Evolutionary conservation across 1,140 invertebrate species (phyloP), one percentile per base, ranked within the genome.

Genomic region (Wasmannia auropunctata): DNA sequence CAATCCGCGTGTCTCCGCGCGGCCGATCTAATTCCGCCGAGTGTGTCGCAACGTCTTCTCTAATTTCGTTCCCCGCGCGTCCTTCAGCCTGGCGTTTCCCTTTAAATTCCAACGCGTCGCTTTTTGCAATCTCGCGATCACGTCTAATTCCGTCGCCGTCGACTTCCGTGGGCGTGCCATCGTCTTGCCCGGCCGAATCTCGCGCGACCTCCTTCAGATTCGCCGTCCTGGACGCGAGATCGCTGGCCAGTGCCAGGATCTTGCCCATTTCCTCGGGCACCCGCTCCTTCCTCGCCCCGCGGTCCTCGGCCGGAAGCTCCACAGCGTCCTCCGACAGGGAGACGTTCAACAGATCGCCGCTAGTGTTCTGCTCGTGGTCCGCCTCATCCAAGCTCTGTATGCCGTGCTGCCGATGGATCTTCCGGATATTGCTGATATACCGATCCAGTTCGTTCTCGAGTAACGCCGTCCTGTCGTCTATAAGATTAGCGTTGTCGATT

Each of bases 351-450:
- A 93, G 56, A 90, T 94, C 94, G 5, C 91, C 93, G 40, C 93
- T 94, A 0, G 93, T 95, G 51, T 94, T 94, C 63, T 94, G 92
- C 14, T 94, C 92, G 1, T 91, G 88, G 54, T 94, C 91, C 10
- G 81, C 11, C 8, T 94, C 94, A 0, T 93, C 93, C 1, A 86
- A 8, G 56, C 92, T 94, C 22, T 77, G 85, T 8, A 25, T 40
- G 43, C 89, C 88, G 8, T 85, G 60, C 28, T 92, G 80, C 1
- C 28, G 69, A 60, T 95, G 92, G 1, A 94, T 86, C 3, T 88
- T 92, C 0, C 91, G 88, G 31, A 95, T 94, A n/a, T 91, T 93
- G 5, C 83, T 86, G 4, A 95, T 93, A 40, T 94, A 95, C 0
- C 77, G 81, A 5, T 94, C 94, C 7, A 95, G 43, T 60, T 94